These are phyloP conservation scores for Rhinatrema bivittatum DNA, from an alignment of 2,797 vertebrate species.

Conservation along the genomic window DNA sequence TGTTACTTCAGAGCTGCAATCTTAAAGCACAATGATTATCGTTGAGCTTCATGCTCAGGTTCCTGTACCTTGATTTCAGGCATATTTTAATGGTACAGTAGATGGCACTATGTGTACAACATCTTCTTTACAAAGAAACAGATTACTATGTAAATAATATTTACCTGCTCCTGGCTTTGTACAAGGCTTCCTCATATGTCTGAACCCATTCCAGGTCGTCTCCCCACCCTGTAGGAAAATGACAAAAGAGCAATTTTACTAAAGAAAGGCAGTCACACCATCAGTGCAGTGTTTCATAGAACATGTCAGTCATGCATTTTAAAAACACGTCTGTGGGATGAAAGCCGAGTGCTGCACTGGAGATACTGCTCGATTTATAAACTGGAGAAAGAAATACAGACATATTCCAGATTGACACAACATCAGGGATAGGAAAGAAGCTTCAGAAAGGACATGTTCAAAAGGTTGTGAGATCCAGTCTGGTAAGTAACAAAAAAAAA, in stretches of 20 bases:
- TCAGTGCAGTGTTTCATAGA: no score
- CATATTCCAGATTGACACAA: no score
- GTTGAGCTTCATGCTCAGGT: background rate
- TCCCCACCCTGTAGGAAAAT: conserved; percentile 76
- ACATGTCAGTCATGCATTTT: no score
- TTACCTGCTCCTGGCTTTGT: conserved; percentile 75
- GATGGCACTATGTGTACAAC: conserved; percentile 12
- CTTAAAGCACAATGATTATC: background rate
- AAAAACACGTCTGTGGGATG: no score
- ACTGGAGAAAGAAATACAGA: no score
- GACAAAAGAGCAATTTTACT: background rate
- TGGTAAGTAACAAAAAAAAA: no score
- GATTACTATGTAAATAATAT: rapidly evolving
- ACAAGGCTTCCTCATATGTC: conserved; percentile 90
- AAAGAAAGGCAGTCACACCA: no score
- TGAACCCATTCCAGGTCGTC: conserved; percentile 92
- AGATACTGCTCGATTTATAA: no score
- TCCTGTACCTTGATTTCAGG: background rate
- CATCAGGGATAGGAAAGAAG: background rate
- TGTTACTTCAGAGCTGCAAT: no score
- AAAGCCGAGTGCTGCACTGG: no score
- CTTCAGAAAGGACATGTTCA: background rate
- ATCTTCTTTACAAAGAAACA: no score
- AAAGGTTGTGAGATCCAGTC: no score
- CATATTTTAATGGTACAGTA: conserved; percentile 4